A percentile compares a stretch with the other conserved stretches of the same genome.
phyloP scores from a whole-genome alignment of 1,140 invertebrate species.

The Orussus abietinus region DNA sequence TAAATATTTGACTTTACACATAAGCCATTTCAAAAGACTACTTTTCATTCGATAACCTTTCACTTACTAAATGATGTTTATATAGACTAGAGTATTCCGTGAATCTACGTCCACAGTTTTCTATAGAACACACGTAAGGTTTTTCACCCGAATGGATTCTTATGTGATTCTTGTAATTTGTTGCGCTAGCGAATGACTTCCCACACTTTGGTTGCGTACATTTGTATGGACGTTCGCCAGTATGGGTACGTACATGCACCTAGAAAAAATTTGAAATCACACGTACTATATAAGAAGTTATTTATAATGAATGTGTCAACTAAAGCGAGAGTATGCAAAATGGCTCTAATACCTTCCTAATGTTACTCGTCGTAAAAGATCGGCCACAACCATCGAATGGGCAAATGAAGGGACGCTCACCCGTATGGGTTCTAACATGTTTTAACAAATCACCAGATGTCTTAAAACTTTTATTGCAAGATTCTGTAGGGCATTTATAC shows the following conservation, averaged over 20 bases:
- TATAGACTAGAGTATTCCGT: conserved; percentile 74
- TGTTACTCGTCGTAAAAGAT: conserved; percentile 73
- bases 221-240: conserved; percentile 64
- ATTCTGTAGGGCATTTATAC: conserved; percentile 58
- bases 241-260: conserved; percentile 58
- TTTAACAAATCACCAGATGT: conserved; percentile 69
- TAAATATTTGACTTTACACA: conserved; percentile 2
- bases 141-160: conserved; percentile 61
- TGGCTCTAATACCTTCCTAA: conserved; percentile 59
- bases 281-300: too few species aligned
- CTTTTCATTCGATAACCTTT: conserved; percentile 6
- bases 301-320: background rate
- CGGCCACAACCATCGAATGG: conserved; percentile 61
- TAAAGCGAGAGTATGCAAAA: background rate
- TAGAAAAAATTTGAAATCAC: conserved; percentile 15
- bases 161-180: conserved; percentile 68
- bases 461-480: conserved; percentile 63
- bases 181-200: conserved; percentile 64
- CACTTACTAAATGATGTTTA: conserved; percentile 65
- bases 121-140: conserved; percentile 57
- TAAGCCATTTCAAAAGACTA: background rate
- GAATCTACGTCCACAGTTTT: conserved; percentile 66
- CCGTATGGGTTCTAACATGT: conserved; percentile 68
- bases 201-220: conserved; percentile 59
- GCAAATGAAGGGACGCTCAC: conserved; percentile 68